Evolutionary conservation across 2,113 vertebrate species (phyloP).

Genomic region (Thalassoma bifasciatum): DNA sequence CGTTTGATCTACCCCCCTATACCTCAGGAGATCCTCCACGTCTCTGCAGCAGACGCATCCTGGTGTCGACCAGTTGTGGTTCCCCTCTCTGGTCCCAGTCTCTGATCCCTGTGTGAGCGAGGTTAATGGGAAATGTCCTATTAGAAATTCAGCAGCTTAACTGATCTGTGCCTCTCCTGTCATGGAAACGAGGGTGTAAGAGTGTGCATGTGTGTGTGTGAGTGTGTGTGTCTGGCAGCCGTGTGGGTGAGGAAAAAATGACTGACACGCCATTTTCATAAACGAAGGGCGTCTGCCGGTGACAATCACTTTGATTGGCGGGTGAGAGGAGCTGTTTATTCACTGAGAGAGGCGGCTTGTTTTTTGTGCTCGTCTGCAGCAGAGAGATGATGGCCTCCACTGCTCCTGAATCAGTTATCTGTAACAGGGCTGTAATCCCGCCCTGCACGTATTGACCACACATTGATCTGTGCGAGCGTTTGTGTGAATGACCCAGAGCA

Average conservation of each 20-base stretch:
- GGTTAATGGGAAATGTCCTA: slow-evolving; percentile 73
- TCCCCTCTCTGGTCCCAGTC: slow-evolving; percentile 43
- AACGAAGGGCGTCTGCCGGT: slow-evolving; percentile 53
- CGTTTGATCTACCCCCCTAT: neutral
- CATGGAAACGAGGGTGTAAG: neutral
- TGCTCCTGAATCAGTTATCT: slow-evolving; percentile 34
- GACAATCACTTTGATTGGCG: slow-evolving; percentile 72
- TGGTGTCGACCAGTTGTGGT: neutral
- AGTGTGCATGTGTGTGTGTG: slow-evolving; percentile 18
- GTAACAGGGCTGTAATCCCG: slow-evolving; percentile 42
- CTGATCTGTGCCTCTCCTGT: slow-evolving; percentile 54
- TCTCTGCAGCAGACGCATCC: neutral
- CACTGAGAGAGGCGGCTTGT: slow-evolving; percentile 38
- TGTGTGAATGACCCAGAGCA: slow-evolving; percentile 46
- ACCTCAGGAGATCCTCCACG: neutral
- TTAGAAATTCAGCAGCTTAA: slow-evolving; percentile 68
- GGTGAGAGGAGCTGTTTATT: slow-evolving; percentile 61
- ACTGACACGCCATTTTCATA: slow-evolving; percentile 68
- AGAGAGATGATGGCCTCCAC: slow-evolving; percentile 19
- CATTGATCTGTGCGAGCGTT: slow-evolving; percentile 66
- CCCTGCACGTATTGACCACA: slow-evolving; percentile 60
- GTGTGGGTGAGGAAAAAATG: slow-evolving; percentile 41
- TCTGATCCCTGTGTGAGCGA: slow-evolving; percentile 48
- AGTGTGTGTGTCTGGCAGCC: slow-evolving; percentile 30
- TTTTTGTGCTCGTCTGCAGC: slow-evolving; percentile 28